A percentile compares a stretch with the other conserved stretches of the same genome.
phyloP scores from a whole-genome alignment of 2,113 vertebrate species.

The Hemiscyllium ocellatum region DNA sequence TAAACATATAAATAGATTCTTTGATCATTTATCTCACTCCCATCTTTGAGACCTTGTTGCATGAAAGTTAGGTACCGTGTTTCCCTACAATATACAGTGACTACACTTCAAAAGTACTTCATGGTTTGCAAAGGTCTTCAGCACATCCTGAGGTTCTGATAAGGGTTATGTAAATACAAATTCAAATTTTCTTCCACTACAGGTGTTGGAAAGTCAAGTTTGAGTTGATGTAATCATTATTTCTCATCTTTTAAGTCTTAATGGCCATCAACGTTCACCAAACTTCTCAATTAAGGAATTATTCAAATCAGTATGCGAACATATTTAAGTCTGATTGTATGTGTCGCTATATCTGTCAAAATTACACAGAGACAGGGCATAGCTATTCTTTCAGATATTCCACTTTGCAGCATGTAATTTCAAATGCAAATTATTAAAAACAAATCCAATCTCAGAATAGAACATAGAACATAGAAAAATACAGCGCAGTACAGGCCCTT shows the following conservation, averaged over 20 bases:
- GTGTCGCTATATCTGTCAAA: neutral
- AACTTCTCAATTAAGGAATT: neutral
- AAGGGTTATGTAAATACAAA: neutral
- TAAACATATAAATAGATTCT: neutral
- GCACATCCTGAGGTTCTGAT: neutral
- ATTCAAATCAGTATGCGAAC: neutral
- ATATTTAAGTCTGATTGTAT: neutral
- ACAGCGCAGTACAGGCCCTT: too few species aligned
- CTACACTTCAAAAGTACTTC: neutral
- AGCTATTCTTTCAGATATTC: neutral
- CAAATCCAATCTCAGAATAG: neutral
- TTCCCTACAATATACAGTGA: neutral
- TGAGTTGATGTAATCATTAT: neutral
- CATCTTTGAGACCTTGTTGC: neutral
- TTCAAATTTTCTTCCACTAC: neutral
- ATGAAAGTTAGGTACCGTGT: neutral
- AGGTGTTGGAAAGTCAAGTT: neutral
- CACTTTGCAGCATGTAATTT: neutral
- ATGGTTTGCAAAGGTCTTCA: neutral
- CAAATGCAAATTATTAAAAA: neutral
- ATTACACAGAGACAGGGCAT: neutral
- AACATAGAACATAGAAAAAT: too few species aligned
- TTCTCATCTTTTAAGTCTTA: neutral
- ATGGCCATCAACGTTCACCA: too few species aligned
- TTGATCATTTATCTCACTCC: neutral